Percentiles rank a stretch among this genome's conserved stretches.
phyloP scores from a whole-genome alignment of 1,140 invertebrate species.

The Drosophila virilis region DNA sequence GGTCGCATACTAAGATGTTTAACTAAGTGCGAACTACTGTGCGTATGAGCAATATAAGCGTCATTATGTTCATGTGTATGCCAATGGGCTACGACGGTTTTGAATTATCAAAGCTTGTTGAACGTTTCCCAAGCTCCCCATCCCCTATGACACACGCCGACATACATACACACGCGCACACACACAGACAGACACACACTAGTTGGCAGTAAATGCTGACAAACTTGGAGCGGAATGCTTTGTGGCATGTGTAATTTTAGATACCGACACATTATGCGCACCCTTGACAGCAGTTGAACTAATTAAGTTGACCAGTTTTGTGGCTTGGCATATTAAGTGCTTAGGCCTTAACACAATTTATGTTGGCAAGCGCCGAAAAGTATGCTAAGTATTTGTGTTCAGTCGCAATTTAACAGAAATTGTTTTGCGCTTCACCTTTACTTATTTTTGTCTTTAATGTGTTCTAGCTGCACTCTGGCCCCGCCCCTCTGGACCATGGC shows the following conservation, averaged over 20 bases:
- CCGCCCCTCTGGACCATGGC: too few relatives aligned
- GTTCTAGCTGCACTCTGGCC: neutral
- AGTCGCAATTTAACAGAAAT: neutral
- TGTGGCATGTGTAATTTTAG: constrained; percentile 9
- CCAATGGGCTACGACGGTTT: neutral
- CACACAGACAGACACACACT: too few relatives aligned
- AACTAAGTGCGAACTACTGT: constrained; percentile 26
- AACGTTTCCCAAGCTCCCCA: constrained; percentile 1
- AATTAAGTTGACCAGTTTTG: constrained; percentile 25
- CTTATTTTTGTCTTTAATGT: neutral
- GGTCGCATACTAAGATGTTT: constrained; percentile 1
- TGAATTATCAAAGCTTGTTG: constrained; percentile 7
- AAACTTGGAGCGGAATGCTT: constrained; percentile 3
- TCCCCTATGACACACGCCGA: neutral
- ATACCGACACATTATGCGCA: neutral
- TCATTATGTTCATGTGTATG: constrained; percentile 8
- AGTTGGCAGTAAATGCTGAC: constrained; percentile 7
- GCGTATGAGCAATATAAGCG: constrained; percentile 60
- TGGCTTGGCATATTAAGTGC: neutral
- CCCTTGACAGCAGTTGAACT: neutral
- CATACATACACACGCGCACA: neutral
- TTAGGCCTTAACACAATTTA: neutral
- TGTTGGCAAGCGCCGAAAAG: neutral
- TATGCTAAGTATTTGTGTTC: neutral
- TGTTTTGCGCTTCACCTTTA: neutral